Evolutionary conservation across 2,113 vertebrate species (phyloP).

Genomic region (Pangasianodon hypophthalmus): DNA sequence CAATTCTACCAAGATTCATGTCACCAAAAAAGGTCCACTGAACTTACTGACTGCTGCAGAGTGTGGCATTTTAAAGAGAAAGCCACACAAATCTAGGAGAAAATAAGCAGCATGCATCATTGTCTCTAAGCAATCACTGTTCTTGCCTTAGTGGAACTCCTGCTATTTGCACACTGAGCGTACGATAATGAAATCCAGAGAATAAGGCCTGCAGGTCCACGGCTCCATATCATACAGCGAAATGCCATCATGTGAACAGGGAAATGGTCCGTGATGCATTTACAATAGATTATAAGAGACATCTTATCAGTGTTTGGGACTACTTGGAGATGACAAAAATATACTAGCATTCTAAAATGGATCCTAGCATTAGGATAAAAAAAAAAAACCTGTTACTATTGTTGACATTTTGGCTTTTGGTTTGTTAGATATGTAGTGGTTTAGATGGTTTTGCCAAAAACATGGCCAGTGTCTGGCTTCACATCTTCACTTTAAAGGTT

Average conservation of each 20-base stretch:
- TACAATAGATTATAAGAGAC: slow-evolving; percentile 21
- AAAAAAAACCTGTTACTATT: background rate
- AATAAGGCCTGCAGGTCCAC: slow-evolving; percentile 9
- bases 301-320: background rate
- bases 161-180: slow-evolving; percentile 50
- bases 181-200: slow-evolving; percentile 41
- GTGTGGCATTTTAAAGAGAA: slow-evolving; percentile 36
- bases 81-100: slow-evolving; percentile 27
- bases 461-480: background rate
- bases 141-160: slow-evolving; percentile 36
- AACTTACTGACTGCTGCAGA: background rate
- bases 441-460: background rate
- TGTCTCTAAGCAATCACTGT: slow-evolving; percentile 43
- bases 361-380: background rate
- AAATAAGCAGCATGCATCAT: slow-evolving; percentile 49
- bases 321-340: background rate
- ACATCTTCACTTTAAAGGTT: background rate
- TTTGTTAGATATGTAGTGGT: background rate
- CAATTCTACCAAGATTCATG: background rate
- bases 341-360: background rate
- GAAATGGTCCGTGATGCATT: slow-evolving; percentile 4
- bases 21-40: no score
- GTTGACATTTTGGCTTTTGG: background rate
- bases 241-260: slow-evolving; percentile 15
- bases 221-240: slow-evolving; percentile 4